These are phyloP conservation scores for Halictus rubicundus DNA, from an alignment of 1,140 invertebrate species.

Conservation along the genomic window DNA sequence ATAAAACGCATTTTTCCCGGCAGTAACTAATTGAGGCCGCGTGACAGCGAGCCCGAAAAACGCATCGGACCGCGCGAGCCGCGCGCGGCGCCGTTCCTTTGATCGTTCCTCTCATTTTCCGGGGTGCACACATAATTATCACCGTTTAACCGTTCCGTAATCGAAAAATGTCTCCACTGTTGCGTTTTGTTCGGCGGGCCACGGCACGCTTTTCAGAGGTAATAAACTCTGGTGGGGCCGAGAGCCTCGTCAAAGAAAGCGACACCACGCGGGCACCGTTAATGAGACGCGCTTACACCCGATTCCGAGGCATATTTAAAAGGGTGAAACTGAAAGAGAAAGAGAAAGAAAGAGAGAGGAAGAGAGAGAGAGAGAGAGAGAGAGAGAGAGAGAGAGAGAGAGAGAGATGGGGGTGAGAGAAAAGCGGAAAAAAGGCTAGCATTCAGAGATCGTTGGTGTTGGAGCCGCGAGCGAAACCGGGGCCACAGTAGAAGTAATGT, in stretches of 20 bases:
- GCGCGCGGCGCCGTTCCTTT: background rate
- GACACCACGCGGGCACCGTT: slow-evolving; percentile 6
- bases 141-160: slow-evolving; percentile 33
- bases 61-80: background rate
- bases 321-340: background rate
- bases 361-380: slow-evolving; percentile 26
- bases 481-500: slow-evolving; percentile 74
- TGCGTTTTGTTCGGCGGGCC: background rate
- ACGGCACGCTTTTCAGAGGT: slow-evolving; percentile 4
- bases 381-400: slow-evolving; percentile 23
- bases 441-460: slow-evolving; percentile 10
- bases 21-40: background rate
- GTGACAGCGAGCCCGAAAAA: slow-evolving; percentile 11
- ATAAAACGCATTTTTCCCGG: background rate
- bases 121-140: slow-evolving; percentile 24
- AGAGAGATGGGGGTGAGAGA: slow-evolving; percentile 31
- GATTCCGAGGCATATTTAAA: slow-evolving; percentile 29
- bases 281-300: slow-evolving; percentile 27
- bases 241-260: slow-evolving; percentile 16
- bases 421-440: background rate
- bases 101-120: slow-evolving; percentile 22
- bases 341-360: too few relatives aligned
- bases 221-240: slow-evolving; percentile 10
- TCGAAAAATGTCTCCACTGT: slow-evolving; percentile 27
- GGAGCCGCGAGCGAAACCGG: slow-evolving; percentile 31